Conservation (phyloP, 2,888 invertebrate genomes). For the Noctua janthina region DNA sequence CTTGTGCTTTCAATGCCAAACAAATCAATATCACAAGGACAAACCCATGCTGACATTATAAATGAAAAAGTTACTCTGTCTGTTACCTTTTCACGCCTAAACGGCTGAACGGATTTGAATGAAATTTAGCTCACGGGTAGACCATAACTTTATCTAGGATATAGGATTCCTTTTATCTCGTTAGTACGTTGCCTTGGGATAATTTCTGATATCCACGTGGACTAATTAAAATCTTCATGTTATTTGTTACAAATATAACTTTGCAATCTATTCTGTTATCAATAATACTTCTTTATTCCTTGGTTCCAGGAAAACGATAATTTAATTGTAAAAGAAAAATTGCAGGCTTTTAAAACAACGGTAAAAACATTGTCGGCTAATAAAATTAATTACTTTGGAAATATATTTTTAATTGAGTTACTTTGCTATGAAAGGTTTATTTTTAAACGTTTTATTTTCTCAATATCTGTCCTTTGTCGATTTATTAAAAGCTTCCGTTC, state of each 20-base stretch:
- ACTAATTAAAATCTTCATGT: not conserved
- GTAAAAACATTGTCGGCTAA: not conserved
- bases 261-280: not conserved
- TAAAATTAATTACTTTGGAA: not conserved
- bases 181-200: not conserved
- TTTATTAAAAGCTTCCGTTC: constrained; percentile 5
- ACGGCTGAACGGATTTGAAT: not conserved
- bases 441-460: not conserved
- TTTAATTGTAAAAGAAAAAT: not conserved
- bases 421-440: not conserved
- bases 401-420: not conserved
- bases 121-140: not conserved
- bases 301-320: not conserved
- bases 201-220: not conserved
- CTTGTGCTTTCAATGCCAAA: not conserved
- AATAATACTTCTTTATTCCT: not conserved
- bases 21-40: constrained; percentile 9
- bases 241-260: not conserved
- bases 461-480: not conserved
- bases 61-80: not conserved
- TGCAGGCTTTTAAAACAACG: not conserved
- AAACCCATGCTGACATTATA: not conserved
- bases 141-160: not conserved
- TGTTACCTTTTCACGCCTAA: not conserved
- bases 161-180: not conserved